These are phyloP conservation scores for Hassar affinis DNA, from an alignment of 2,113 vertebrate species.

Conservation along the genomic window DNA sequence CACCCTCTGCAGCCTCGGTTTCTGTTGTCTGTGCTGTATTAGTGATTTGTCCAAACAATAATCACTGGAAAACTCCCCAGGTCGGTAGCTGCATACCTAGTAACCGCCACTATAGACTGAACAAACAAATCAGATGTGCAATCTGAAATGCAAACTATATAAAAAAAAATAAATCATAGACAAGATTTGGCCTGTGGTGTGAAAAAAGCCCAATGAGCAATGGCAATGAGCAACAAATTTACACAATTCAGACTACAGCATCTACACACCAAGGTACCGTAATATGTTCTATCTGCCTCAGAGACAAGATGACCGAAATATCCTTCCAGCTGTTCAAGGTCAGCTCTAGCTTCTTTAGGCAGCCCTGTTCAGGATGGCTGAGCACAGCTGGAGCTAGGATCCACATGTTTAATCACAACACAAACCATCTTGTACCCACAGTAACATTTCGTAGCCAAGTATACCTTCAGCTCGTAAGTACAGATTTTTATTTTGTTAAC, in stretches of 20 bases:
- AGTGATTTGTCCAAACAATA: too few species aligned
- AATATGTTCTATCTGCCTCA: not conserved
- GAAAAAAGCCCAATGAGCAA: not conserved
- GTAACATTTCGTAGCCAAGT: not conserved
- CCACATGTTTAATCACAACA: constrained; percentile 1
- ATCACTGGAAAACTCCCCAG: not conserved
- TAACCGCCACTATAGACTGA: not conserved
- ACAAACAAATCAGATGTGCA: not conserved
- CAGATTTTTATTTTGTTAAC: not conserved
- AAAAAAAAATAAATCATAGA: not conserved
- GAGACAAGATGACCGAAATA: not conserved
- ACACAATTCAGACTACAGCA: not conserved
- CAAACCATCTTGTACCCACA: not conserved
- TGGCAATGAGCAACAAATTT: not conserved
- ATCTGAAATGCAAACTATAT: not conserved
- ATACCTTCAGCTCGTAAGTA: not conserved
- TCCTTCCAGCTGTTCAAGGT: not conserved
- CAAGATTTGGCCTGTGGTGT: not conserved
- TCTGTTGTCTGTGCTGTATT: not conserved
- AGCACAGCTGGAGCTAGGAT: not conserved
- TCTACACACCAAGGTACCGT: not conserved
- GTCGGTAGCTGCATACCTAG: not conserved
- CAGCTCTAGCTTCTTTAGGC: not conserved
- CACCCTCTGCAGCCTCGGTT: not conserved
- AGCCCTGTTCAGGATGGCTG: not conserved